These are phyloP conservation scores for Ischnura elegans DNA, from an alignment of 2,888 invertebrate species.

Conservation along the genomic window DNA sequence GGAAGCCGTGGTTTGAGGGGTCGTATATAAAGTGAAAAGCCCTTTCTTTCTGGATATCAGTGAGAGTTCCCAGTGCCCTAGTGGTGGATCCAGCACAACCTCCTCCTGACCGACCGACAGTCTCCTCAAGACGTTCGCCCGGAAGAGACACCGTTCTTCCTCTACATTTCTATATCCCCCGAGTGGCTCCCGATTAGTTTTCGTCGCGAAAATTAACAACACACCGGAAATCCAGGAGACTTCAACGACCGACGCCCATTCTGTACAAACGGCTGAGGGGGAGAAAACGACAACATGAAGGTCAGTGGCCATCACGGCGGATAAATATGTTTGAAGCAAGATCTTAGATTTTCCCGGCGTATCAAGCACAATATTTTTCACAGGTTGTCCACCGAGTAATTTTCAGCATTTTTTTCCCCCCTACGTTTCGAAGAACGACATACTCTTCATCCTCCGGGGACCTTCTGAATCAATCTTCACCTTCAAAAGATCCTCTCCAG, in stretches of 20 bases:
- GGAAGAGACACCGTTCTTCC: not conserved
- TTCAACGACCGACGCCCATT: not conserved
- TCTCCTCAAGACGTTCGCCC: not conserved
- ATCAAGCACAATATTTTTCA: not conserved
- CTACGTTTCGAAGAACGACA: too few species aligned
- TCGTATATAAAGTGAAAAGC: conserved; percentile 27
- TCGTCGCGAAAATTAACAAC: not conserved
- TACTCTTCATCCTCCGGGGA: too few species aligned
- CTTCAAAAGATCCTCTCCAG: too few species aligned
- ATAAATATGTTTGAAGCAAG: too few species aligned
- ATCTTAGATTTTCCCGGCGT: too few species aligned
- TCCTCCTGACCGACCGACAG: not conserved
- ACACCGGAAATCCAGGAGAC: not conserved
- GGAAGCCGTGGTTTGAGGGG: too few species aligned
- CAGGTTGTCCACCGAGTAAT: too few species aligned
- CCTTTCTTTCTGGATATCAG: conserved; percentile 37
- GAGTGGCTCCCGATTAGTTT: not conserved
- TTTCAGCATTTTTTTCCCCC: not conserved
- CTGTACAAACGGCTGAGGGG: not conserved
- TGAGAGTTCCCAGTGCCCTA: conserved; percentile 52
- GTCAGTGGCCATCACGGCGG: not conserved
- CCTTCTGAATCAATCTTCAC: too few species aligned
- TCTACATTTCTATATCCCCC: not conserved
- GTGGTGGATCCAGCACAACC: conserved; percentile 3
- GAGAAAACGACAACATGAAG: not conserved